A percentile compares a stretch with the other conserved stretches of the same genome.
phyloP scores from a whole-genome alignment of 1,140 invertebrate genomes.

The Copidosoma floridanum region DNA sequence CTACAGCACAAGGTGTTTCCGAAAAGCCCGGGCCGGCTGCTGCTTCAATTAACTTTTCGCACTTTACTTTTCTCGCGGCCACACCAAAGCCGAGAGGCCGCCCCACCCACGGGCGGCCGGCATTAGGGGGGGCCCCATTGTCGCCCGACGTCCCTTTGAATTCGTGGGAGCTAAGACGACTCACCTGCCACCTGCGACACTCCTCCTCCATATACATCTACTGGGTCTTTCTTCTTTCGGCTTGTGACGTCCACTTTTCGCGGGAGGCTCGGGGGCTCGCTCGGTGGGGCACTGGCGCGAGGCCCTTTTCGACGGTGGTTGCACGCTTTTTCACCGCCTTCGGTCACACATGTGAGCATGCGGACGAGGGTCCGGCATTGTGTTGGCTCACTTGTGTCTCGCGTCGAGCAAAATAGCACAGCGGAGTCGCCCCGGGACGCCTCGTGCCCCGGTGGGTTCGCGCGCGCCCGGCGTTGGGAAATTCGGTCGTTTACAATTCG shows the following conservation, averaged over 20 bases:
- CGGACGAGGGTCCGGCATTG: not conserved
- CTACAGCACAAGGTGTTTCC: too few relatives aligned
- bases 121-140: not conserved
- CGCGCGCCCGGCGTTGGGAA: conserved; percentile 9
- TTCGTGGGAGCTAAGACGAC: conserved; percentile 13
- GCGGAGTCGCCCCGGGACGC: not conserved
- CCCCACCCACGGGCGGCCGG: conserved; percentile 7
- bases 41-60: conserved; percentile 27
- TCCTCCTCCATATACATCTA: too few relatives aligned
- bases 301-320: not conserved
- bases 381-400: not conserved
- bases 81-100: conserved; percentile 22
- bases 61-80: conserved; percentile 12
- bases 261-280: not conserved
- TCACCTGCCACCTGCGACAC: too few relatives aligned
- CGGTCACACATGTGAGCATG: too few relatives aligned
- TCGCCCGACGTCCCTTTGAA: conserved; percentile 18
- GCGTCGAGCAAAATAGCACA: not conserved
- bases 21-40: not conserved
- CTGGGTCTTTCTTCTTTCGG: not conserved
- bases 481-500: conserved; percentile 18
- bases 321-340: not conserved
- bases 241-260: not conserved
- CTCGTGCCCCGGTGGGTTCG: conserved; percentile 14
- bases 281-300: not conserved